Base-by-base conservation (phyloP, 2,888 invertebrate genomes). In the Arrhopalites spinosus region DNA sequence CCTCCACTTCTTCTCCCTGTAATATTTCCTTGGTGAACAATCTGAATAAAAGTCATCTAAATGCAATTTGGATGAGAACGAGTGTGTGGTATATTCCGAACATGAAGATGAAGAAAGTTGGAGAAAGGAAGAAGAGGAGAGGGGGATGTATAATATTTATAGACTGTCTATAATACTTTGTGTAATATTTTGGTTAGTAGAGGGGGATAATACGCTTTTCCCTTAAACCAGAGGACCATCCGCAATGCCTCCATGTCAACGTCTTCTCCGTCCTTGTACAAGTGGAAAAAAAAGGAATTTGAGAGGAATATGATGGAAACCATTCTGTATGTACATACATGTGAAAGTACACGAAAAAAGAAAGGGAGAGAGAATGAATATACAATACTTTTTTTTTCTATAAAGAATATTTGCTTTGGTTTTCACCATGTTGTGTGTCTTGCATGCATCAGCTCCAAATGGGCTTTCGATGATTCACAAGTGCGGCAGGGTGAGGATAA, bases 391-490 rank as follows among this genome's bases (percentile, higher is more conserved):
- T n/a, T n/a, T n/a, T n/a, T n/a, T n/a, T n/a, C n/a, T n/a, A n/a
- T n/a, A n/a, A n/a, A n/a, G 23, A 5, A 53, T 53, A 20, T 64
- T 29, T 64, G 64, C 59, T 23, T 61, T 13, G 27, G 13, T 27
- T 27, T 61, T 25, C 15, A 13, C 23, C 56, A 25, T 61, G n/a
- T 27, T 20, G 13, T 27, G 13, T 11, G 27, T 23, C 30, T 36
- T 36, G 36, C 20, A 23, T 13, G 68, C 29, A 68, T 23, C 20
- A 43, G 50, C 47, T 74, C 36, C 61, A 76, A 76, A 76, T 76
- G 76, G 76, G 43, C 72, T 76, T 76, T 76, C 72, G 72, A 76
- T 76, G 76, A 68, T 61, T 56, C 45, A 59, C 45, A 61, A 72
- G 63, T 61, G 61, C 43, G 45, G 30, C 30, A 25, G 71, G 13